phyloP scores from a whole-genome alignment of 2,797 vertebrate species.

The Malurus splendens region DNA sequence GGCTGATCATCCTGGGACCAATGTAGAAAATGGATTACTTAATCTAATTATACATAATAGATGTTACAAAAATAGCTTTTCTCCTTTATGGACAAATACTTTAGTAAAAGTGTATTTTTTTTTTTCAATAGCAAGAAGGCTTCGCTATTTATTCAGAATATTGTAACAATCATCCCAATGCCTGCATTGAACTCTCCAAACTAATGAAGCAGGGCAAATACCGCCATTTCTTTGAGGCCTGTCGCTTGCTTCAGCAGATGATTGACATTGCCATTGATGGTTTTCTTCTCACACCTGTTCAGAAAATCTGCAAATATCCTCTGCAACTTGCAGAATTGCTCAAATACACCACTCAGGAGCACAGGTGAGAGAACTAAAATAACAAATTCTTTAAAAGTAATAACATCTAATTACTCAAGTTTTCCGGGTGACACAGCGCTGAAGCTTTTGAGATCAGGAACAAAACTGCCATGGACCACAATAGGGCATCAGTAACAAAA shows the following conservation, averaged over 20 bases:
- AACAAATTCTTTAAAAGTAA: rapidly evolving
- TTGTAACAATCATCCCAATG: slow-evolving; percentile 93
- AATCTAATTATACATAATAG: neutral
- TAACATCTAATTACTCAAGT: neutral
- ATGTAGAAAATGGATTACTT: neutral
- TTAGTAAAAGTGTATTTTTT: neutral
- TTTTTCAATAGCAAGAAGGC: slow-evolving; percentile 80
- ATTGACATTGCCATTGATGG: slow-evolving; percentile 96
- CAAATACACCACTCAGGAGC: slow-evolving; percentile 93
- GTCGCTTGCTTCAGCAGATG: slow-evolving; percentile 96
- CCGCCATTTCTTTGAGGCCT: slow-evolving; percentile 96
- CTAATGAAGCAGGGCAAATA: slow-evolving; percentile 91
- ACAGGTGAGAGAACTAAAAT: slow-evolving; percentile 77
- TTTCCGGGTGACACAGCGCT: neutral
- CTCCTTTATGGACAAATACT: neutral
- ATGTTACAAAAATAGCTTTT: neutral
- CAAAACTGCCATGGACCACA: neutral
- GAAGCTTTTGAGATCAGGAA: neutral
- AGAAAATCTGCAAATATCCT: slow-evolving; percentile 99
- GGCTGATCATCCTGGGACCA: neutral
- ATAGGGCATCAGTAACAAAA: neutral
- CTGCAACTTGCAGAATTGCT: slow-evolving; percentile 94
- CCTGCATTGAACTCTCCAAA: slow-evolving; percentile 85
- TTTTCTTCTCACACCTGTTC: slow-evolving; percentile 94
- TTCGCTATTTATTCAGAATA: slow-evolving; percentile 97